Evolutionary conservation across 1,140 invertebrate species (phyloP), one percentile per base, ranked within the genome.

Genomic region (Hetaerina americana): DNA sequence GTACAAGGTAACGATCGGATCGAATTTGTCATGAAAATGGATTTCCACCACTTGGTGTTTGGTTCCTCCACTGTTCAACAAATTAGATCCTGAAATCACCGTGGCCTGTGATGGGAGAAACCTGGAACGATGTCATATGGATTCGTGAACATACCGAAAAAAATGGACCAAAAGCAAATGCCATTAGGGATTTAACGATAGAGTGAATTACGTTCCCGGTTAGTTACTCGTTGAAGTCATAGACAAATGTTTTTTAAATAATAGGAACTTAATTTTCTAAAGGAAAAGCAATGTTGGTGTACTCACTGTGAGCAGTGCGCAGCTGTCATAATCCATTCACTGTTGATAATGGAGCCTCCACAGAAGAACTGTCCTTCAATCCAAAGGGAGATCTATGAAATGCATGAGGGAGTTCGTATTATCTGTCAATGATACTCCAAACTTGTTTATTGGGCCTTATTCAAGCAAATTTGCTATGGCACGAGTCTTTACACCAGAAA

Each of bases 241-340:
- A n/a, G n/a, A n/a, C n/a, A n/a, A n/a, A n/a, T n/a, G n/a, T n/a
- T n/a, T n/a, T n/a, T n/a, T n/a, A n/a, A n/a, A n/a, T n/a, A n/a
- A n/a, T n/a, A n/a, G n/a, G n/a, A n/a, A n/a, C n/a, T n/a, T 5
- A 40, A 40, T 57, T 18, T 57, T 57, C 10, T 12, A 57, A 57
- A 6, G 31, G 31, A 57, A 5, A 57, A 1, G 40, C 1, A 18
- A 18, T 5, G 40, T n/a, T 12, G 18, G 18, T 40, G 6, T 40
- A 77, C 74, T 67, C 25, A 1, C 66, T 72, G 12, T n/a, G 79
- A 75, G 71, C 84, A 88, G 74, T 88, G 86, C 27, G 77, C 85
- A 28, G 86, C 85, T 6, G 84, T 85, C 0, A 88, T 18, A 40
- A 89, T 81, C 85, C 85, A 88, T 67, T 81, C 75, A 72, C 85